Conservation (phyloP, 1,140 invertebrate genomes). For the Scylla paramamosain region DNA sequence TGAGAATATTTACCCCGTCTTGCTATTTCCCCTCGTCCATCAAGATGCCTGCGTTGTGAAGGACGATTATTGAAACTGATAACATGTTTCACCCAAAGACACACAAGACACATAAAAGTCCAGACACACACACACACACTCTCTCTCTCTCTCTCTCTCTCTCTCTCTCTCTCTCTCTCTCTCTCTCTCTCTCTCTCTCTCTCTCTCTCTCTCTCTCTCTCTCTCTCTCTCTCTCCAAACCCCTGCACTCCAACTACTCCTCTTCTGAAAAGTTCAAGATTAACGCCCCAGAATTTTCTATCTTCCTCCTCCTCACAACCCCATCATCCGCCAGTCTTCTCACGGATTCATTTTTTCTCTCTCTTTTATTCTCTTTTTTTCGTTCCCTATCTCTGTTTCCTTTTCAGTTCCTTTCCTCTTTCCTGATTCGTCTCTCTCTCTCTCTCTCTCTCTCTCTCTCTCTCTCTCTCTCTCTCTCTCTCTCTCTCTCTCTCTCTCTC, state of each 20-base stretch:
- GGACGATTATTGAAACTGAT: too few relatives aligned
- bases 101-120: too few relatives aligned
- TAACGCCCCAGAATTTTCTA: neutral
- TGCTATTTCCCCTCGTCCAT: too few relatives aligned
- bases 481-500: constrained; percentile 39
- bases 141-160: too few relatives aligned
- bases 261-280: constrained; percentile 32
- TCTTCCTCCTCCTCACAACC: too few relatives aligned
- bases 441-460: constrained; percentile 11
- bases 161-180: too few relatives aligned
- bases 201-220: constrained; percentile 43
- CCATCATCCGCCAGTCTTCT: neutral
- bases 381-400: neutral
- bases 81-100: too few relatives aligned
- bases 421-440: neutral
- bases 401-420: neutral
- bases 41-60: too few relatives aligned
- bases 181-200: constrained; percentile 4
- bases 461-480: constrained; percentile 18
- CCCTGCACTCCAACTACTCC: neutral
- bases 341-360: neutral
- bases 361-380: neutral
- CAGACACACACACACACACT: too few relatives aligned
- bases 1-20: too few relatives aligned
- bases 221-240: neutral